Conservation (phyloP, 2,113 vertebrate genomes). For the Oreochromis niloticus region DNA sequence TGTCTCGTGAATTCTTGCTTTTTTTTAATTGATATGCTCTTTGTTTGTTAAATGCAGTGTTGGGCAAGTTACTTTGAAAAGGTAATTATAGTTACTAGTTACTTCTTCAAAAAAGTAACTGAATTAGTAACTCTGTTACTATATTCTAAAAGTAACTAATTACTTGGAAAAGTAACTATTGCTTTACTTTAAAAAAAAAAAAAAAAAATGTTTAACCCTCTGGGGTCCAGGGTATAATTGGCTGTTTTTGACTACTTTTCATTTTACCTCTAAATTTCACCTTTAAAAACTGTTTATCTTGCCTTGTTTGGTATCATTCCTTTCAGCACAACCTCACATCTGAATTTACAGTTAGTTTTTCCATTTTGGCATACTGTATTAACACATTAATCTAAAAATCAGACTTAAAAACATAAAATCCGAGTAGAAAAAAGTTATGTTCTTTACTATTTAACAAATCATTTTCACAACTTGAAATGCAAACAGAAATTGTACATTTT, state of each 20-base stretch:
- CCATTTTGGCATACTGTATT: background rate
- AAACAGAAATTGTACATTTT: background rate
- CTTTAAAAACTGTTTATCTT: background rate
- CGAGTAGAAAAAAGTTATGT: background rate
- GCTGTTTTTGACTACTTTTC: background rate
- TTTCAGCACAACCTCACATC: no score
- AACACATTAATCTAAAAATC: background rate
- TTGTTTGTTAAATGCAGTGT: background rate
- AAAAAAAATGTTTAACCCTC: background rate
- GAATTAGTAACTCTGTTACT: background rate
- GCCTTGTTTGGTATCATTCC: no score
- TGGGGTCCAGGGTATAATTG: background rate
- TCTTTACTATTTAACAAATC: background rate
- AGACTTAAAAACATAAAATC: background rate
- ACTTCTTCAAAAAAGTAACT: fast-evolving
- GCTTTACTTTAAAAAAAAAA: fast-evolving
- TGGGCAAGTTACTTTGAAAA: fast-evolving
- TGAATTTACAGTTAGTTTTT: no score
- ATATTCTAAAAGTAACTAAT: background rate
- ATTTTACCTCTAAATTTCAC: background rate
- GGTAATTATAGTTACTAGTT: background rate
- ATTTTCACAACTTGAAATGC: background rate
- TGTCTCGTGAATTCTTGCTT: background rate
- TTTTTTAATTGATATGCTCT: background rate
- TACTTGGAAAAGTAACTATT: background rate